phyloP scores from a whole-genome alignment of 2,797 vertebrate species.

The Cryptoblepharus egeriae region DNA sequence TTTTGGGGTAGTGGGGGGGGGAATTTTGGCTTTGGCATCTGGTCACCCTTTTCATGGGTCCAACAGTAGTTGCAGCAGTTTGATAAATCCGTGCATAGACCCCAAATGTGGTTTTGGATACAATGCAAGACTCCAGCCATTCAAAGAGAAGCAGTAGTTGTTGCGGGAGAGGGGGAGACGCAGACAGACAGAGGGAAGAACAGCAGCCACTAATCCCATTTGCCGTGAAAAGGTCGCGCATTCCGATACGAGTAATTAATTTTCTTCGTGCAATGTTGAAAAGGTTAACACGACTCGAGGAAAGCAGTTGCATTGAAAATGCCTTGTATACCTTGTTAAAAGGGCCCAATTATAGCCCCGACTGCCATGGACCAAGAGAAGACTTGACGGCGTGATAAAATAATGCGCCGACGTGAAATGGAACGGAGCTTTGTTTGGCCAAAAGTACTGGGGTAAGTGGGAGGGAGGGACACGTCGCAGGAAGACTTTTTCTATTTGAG shows the following conservation, averaged over 20 bases:
- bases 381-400: background rate
- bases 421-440: slow-evolving; percentile 34
- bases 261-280: slow-evolving; percentile 79
- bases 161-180: background rate
- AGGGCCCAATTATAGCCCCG: slow-evolving; percentile 72
- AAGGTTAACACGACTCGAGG: slow-evolving; percentile 87
- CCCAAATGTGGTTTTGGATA: background rate
- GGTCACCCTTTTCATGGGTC: too few species aligned
- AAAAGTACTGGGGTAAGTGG: slow-evolving; percentile 16
- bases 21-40: too few species aligned
- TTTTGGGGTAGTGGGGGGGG: too few species aligned
- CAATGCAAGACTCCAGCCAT: slow-evolving; percentile 7
- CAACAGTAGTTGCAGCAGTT: too few species aligned
- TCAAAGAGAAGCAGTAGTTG: slow-evolving; percentile 19
- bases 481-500: background rate
- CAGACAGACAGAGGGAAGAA: slow-evolving; percentile 6
- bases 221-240: slow-evolving; percentile 80
- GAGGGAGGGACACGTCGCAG: background rate
- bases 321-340: slow-evolving; percentile 84
- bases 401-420: slow-evolving; percentile 1
- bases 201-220: slow-evolving; percentile 66
- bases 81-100: slow-evolving; percentile 9
- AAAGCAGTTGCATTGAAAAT: slow-evolving; percentile 81
- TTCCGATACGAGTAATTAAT: slow-evolving; percentile 84
- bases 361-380: slow-evolving; percentile 66